Evolutionary conservation across 2,888 invertebrate species (phyloP).

Genomic region (Eudasyphora cyanicolor): DNA sequence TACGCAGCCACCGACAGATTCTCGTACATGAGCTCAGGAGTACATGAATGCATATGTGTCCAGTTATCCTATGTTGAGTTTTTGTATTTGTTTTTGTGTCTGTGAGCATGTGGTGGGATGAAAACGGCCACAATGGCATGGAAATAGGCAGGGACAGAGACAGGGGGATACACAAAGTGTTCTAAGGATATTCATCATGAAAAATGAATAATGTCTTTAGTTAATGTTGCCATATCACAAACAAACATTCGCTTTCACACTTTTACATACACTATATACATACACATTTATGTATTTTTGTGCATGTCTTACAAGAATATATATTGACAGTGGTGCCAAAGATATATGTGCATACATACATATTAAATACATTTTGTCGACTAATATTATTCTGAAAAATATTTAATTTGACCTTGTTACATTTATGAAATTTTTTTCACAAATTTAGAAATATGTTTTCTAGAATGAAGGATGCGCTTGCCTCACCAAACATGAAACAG

Average conservation of each 20-base stretch:
- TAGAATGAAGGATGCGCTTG: too few relatives aligned
- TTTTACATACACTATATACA: conserved; percentile 10
- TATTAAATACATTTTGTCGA: too few relatives aligned
- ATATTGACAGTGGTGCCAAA: too few relatives aligned
- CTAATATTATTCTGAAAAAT: too few relatives aligned
- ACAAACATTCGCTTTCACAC: background rate
- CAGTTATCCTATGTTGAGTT: conserved; percentile 16
- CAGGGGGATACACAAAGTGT: conserved; percentile 6
- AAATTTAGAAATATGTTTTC: too few relatives aligned
- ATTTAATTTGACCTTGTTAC: too few relatives aligned
- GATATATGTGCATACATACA: too few relatives aligned
- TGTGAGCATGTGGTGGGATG: background rate
- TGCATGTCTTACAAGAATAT: too few relatives aligned
- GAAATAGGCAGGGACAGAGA: too few relatives aligned
- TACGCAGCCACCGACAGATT: background rate
- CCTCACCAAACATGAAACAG: too few relatives aligned
- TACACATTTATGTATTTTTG: background rate
- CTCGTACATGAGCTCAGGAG: too few relatives aligned
- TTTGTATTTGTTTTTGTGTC: background rate
- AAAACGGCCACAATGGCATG: background rate
- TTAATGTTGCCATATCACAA: conserved; percentile 72
- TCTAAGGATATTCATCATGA: conserved; percentile 77
- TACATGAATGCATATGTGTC: conserved; percentile 13
- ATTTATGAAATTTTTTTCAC: too few relatives aligned
- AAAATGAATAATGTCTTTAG: conserved; percentile 79